Conservation (phyloP, 2,113 vertebrate genomes). For the Bubo bubo region DNA sequence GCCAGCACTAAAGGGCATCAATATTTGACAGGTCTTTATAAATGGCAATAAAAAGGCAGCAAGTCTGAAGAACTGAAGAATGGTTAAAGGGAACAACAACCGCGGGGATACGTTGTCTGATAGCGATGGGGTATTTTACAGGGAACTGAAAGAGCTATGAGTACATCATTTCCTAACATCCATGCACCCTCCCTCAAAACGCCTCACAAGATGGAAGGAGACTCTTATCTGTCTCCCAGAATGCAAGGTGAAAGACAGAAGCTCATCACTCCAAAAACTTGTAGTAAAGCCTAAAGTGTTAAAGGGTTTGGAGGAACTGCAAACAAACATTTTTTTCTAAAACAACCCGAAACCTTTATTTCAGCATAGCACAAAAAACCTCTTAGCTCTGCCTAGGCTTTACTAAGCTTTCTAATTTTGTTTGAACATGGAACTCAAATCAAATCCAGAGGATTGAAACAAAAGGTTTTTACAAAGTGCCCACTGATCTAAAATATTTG, state of each 20-base stretch:
- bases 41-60: background rate
- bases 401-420: background rate
- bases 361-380: background rate
- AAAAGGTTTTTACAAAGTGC: background rate
- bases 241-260: background rate
- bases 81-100: background rate
- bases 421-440: background rate
- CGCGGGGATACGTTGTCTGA: background rate
- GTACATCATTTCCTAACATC: background rate
- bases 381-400: background rate
- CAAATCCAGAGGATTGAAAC: background rate
- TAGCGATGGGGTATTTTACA: background rate
- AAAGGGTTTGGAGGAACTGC: background rate
- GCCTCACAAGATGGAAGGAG: background rate
- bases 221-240: background rate
- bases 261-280: background rate
- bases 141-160: background rate
- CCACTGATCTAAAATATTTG: background rate
- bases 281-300: background rate
- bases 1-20: background rate
- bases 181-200: background rate
- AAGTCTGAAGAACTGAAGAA: background rate
- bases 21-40: background rate
- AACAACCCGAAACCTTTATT: background rate
- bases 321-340: background rate